These are phyloP conservation scores for Agriopis leucophaearia DNA, from an alignment of 2,888 invertebrate genomes.

Conservation along the genomic window DNA sequence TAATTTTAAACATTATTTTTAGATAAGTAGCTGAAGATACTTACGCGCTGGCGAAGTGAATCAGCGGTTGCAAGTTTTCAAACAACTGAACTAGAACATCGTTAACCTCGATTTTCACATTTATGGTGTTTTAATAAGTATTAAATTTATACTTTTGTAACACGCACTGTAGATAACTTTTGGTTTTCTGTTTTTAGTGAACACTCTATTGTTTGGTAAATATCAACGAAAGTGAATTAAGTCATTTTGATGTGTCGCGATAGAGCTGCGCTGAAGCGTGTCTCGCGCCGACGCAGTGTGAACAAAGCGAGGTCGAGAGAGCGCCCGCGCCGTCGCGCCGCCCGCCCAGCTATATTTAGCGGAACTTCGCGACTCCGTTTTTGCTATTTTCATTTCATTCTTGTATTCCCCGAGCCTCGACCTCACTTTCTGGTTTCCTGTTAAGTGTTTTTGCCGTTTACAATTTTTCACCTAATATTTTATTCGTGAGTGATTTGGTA, in stretches of 20 bases:
- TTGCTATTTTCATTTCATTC: conserved; percentile 85
- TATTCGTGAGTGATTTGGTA: not conserved
- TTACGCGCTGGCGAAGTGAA: conserved; percentile 66
- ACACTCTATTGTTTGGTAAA: conserved; percentile 31
- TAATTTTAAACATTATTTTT: conserved; percentile 38
- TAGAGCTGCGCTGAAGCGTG: conserved; percentile 43
- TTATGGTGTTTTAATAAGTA: conserved; percentile 20
- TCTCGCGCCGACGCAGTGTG: conserved; percentile 47
- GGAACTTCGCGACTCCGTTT: conserved; percentile 81
- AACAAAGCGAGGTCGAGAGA: conserved; percentile 73
- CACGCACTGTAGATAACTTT: conserved; percentile 4
- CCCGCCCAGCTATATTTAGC: conserved; percentile 82
- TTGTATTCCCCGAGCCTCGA: conserved; percentile 65
- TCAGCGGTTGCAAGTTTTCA: conserved; percentile 57
- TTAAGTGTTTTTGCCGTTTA: conserved; percentile 48
- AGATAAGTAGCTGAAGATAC: conserved; percentile 51
- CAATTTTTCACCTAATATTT: conserved; percentile 17
- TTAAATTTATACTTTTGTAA: not conserved
- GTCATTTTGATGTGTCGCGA: conserved; percentile 43
- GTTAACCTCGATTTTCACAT: conserved; percentile 58
- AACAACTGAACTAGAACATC: conserved; percentile 63
- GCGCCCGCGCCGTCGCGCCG: conserved; percentile 56
- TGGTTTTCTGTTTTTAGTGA: conserved; percentile 3
- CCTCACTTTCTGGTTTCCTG: conserved; percentile 71
- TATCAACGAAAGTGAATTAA: conserved; percentile 25